phyloP scores from a whole-genome alignment of 2,888 invertebrate genomes.

The Electrophaes corylata region DNA sequence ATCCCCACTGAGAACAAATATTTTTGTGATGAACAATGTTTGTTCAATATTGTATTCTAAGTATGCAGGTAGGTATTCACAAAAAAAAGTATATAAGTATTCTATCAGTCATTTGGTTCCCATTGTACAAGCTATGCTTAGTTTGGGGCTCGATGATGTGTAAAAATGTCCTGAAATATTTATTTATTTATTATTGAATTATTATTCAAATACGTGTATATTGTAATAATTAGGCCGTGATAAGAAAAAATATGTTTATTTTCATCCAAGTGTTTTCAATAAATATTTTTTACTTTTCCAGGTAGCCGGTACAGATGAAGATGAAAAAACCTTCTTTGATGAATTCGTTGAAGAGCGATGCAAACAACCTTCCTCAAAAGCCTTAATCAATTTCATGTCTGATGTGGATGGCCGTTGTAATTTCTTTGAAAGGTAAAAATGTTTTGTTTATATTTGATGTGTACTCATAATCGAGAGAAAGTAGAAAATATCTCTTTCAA shows the following conservation, averaged over 20 bases:
- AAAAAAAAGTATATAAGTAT: too few relatives aligned
- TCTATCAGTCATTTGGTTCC: too few relatives aligned
- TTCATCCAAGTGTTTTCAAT: neutral
- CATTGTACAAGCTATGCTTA: too few relatives aligned
- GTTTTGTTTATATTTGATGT: neutral
- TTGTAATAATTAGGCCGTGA: too few relatives aligned
- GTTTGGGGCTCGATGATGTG: too few relatives aligned
- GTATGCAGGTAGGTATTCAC: too few relatives aligned
- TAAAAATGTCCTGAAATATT: too few relatives aligned
- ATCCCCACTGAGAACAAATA: too few relatives aligned
- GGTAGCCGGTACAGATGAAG: slow-evolving; percentile 57
- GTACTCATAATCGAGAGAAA: neutral
- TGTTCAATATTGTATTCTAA: too few relatives aligned
- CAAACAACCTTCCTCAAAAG: slow-evolving; percentile 82
- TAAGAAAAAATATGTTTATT: neutral
- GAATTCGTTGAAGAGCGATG: slow-evolving; percentile 82
- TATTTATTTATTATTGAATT: too few relatives aligned
- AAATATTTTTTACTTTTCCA: slow-evolving; percentile 40
- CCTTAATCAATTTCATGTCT: slow-evolving; percentile 87
- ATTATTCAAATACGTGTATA: too few relatives aligned
- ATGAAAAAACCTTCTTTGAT: slow-evolving; percentile 81
- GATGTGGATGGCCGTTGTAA: slow-evolving; percentile 84
- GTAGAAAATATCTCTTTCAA: neutral
- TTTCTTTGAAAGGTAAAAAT: slow-evolving; percentile 82
- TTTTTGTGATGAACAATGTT: too few relatives aligned